A percentile compares a stretch with the other conserved stretches of the same genome.
Conservation (phyloP, 1,140 invertebrate species). For the Bactericera cockerelli region DNA sequence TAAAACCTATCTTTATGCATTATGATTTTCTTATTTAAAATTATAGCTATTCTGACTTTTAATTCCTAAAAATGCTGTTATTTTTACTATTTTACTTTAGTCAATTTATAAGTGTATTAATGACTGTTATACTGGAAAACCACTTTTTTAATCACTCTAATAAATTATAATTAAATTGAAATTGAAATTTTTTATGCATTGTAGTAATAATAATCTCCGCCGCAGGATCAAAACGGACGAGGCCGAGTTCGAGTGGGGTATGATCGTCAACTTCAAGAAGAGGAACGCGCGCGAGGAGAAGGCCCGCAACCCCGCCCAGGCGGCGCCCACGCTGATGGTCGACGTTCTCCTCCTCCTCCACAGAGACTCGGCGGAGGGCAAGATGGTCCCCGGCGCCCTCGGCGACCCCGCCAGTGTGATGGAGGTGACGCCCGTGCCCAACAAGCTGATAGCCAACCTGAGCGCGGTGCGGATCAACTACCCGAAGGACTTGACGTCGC, state of each 20-base stretch:
- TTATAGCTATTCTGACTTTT: too few relatives aligned
- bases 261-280: conserved; percentile 84
- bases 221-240: conserved; percentile 76
- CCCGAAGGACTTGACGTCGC: conserved; percentile 70
- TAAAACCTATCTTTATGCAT: too few relatives aligned
- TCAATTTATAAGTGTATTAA: too few relatives aligned
- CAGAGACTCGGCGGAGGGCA: conserved; percentile 35
- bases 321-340: conserved; percentile 47
- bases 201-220: too few relatives aligned
- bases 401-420: conserved; percentile 35
- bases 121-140: too few relatives aligned
- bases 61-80: too few relatives aligned
- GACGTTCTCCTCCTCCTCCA: conserved; percentile 69
- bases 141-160: too few relatives aligned
- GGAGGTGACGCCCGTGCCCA: conserved; percentile 73
- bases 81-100: too few relatives aligned
- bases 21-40: too few relatives aligned
- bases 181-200: too few relatives aligned
- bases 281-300: conserved; percentile 30
- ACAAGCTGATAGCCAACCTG: conserved; percentile 68
- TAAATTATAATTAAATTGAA: too few relatives aligned
- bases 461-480: conserved; percentile 82
- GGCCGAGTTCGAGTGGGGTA: conserved; percentile 89
- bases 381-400: neutral
- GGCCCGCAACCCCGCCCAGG: conserved; percentile 37